Conservation (phyloP, 2,113 vertebrate genomes). For the Columba livia region DNA sequence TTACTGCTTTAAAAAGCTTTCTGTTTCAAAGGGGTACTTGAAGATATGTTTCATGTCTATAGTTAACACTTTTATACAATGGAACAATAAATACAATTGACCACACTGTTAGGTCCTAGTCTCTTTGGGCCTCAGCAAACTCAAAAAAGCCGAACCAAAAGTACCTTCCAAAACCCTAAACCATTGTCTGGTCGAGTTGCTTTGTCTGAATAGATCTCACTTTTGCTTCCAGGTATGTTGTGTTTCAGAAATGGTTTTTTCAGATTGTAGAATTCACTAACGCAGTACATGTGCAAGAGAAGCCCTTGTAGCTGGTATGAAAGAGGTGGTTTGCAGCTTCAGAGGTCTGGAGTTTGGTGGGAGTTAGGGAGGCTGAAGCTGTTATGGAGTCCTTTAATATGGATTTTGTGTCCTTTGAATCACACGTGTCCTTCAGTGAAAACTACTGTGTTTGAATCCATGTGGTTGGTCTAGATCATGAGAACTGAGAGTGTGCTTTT, state of each 20-base stretch:
- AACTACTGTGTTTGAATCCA: not conserved
- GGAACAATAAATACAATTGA: not conserved
- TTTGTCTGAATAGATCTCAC: not conserved
- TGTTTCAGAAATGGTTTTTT: not conserved
- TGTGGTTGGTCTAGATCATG: not conserved
- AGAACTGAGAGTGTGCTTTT: not conserved
- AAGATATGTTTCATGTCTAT: not conserved
- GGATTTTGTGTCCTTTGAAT: not conserved
- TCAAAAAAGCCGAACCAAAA: not conserved
- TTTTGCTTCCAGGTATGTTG: not conserved
- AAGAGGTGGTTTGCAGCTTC: not conserved
- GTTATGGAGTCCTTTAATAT: not conserved
- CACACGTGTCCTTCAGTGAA: not conserved
- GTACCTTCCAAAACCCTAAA: not conserved
- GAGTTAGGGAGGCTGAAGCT: not conserved
- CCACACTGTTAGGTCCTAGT: not conserved
- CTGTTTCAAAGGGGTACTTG: not conserved
- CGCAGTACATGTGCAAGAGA: not conserved
- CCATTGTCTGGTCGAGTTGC: not conserved
- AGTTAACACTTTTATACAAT: not conserved
- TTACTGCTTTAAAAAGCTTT: not conserved
- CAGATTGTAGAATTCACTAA: not conserved
- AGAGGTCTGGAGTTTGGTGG: not conserved
- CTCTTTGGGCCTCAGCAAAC: not conserved
- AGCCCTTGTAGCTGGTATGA: not conserved